Evolutionary conservation across 2,888 invertebrate genomes (phyloP).

Genomic region (Micoletzkya japonica): DNA sequence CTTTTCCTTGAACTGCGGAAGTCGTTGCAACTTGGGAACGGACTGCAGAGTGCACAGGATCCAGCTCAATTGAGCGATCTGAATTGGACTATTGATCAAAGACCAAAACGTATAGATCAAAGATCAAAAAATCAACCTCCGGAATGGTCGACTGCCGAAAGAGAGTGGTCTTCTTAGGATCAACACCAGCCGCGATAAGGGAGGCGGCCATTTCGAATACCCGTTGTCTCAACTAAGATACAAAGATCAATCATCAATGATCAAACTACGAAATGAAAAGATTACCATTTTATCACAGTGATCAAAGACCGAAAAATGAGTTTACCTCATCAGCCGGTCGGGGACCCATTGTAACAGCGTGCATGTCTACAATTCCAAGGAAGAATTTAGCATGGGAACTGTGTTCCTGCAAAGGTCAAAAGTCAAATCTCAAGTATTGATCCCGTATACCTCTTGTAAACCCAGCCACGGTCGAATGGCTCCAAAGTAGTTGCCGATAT

Average conservation of each 20-base stretch:
- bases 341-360: slow-evolving; percentile 54
- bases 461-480: slow-evolving; percentile 84
- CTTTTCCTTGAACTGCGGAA: slow-evolving; percentile 82
- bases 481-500: slow-evolving; percentile 95
- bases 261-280: slow-evolving; percentile 3
- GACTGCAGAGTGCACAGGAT: slow-evolving; percentile 67
- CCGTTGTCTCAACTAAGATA: slow-evolving; percentile 65
- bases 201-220: slow-evolving; percentile 80
- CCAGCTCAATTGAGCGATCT: slow-evolving; percentile 80
- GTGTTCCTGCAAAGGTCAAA: neutral
- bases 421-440: neutral
- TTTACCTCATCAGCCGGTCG: slow-evolving; percentile 34
- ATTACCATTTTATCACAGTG: neutral
- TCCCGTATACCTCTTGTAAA: slow-evolving; percentile 70
- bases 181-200: slow-evolving; percentile 85
- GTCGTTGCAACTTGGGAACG: slow-evolving; percentile 67
- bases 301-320: neutral
- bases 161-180: slow-evolving; percentile 78
- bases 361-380: slow-evolving; percentile 58
- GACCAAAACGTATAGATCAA: neutral
- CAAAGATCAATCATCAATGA: slow-evolving; percentile 2
- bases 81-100: neutral
- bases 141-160: slow-evolving; percentile 73
- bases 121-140: slow-evolving; percentile 1
- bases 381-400: slow-evolving; percentile 29